Evolutionary conservation across 2,797 vertebrate species (phyloP).

Genomic region (Borostomias antarcticus): DNA sequence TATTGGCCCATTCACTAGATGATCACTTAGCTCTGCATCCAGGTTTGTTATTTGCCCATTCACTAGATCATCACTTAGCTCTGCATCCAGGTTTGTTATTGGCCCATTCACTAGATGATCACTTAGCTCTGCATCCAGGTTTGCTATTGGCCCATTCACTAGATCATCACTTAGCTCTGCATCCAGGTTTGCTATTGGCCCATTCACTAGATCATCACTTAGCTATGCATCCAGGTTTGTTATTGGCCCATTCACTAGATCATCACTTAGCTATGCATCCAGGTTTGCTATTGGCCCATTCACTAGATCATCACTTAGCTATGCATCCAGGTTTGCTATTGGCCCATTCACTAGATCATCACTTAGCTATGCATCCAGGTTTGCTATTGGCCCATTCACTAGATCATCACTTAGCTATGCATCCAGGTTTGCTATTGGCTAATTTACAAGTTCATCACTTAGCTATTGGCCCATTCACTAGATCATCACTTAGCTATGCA

Average conservation of each 20-base stretch:
- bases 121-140: conserved; percentile 52
- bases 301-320: conserved; percentile 69
- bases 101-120: conserved; percentile 78
- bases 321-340: conserved; percentile 55
- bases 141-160: conserved; percentile 79
- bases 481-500: conserved; percentile 61
- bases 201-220: conserved; percentile 75
- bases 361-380: conserved; percentile 52
- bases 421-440: conserved; percentile 65
- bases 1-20: conserved; percentile 79
- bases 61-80: conserved; percentile 69
- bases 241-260: conserved; percentile 79
- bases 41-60: conserved; percentile 68
- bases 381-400: conserved; percentile 79
- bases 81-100: conserved; percentile 55
- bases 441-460: conserved; percentile 75
- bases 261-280: conserved; percentile 61
- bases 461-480: conserved; percentile 77
- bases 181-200: conserved; percentile 65
- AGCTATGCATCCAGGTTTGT: conserved; percentile 45
- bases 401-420: conserved; percentile 61
- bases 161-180: conserved; percentile 61
- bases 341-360: conserved; percentile 79
- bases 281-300: conserved; percentile 74
- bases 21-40: conserved; percentile 61